Evolutionary conservation across 1,140 invertebrate species (phyloP), one percentile per base, ranked within the genome.

Genomic region (Akabosia matsudoensis): DNA sequence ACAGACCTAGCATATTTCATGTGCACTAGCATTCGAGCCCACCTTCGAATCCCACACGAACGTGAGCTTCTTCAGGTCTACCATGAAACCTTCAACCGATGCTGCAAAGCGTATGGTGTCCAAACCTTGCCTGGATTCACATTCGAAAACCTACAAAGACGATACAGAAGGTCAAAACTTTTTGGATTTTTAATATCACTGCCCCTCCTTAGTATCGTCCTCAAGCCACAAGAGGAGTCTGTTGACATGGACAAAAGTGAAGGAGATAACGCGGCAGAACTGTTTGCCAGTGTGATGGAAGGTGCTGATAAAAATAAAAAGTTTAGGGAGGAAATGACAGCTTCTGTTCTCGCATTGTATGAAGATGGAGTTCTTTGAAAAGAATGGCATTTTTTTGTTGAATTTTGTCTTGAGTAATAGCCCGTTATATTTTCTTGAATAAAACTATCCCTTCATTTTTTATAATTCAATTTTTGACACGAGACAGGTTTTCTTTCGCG

Each of bases 1-100:
- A 74, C 45, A 4, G 79, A 80, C 51, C 75, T 80, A 2, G 64
- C 64, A 1, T 80, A 80, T 31, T 51, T 79, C 0, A 26, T 80
- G 0, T 80, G 74, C 37, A 74, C 70, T 7, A 79, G 77, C 34
- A 74, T 75, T 0, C 26, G 28, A 28, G 37, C 33, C 1, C 22
- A 14, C 28, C 1, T 74, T n/a, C 54, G 77, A 45, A 30, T 54
- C 18, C 16, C 30, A 0, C 70, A 80, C 33, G 24, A 74, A 28
- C 18, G 56, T 10, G 34, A 37, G 16, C 26, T 80, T 4, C 77
- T 78, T 16, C 22, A 71, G 33, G 14, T 76, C 10, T 80, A 78
- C 34, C 31, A 70, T 37, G 73, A 79, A 30, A 56, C 54, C 7
- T 78, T 80, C 30, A 22, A 51, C 4, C 22, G 24, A 10, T 74